A percentile compares a stretch with the other conserved stretches of the same genome.
phyloP scores from a whole-genome alignment of 2,797 vertebrate species.

The Hippocampus kuda region DNA sequence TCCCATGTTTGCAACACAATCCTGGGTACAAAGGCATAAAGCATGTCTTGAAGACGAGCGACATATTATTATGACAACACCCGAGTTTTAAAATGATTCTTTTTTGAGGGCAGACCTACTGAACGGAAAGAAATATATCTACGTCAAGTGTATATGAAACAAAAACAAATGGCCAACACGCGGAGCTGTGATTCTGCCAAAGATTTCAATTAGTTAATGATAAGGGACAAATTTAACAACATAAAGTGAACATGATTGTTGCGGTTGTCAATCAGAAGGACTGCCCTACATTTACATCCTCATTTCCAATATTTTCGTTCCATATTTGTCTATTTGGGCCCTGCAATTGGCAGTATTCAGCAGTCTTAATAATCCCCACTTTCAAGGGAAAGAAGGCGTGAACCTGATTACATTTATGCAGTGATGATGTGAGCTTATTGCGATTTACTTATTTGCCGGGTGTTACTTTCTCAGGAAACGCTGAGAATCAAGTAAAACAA shows the following conservation, averaged over 20 bases:
- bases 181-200: neutral
- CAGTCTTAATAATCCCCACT: too few species aligned
- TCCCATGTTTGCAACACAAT: slow-evolving; percentile 19
- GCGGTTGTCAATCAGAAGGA: neutral
- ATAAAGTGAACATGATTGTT: neutral
- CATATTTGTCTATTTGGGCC: too few species aligned
- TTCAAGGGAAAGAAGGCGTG: too few species aligned
- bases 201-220: too few species aligned
- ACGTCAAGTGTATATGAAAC: neutral
- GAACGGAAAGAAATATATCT: neutral
- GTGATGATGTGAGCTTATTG: too few species aligned
- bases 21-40: neutral
- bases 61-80: neutral
- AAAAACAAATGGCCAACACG: neutral
- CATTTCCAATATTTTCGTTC: too few species aligned
- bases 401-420: too few species aligned
- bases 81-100: neutral
- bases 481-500: too few species aligned
- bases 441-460: too few species aligned
- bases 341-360: too few species aligned
- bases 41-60: neutral
- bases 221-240: neutral
- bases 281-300: too few species aligned
- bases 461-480: too few species aligned
- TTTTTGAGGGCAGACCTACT: neutral